Conservation (phyloP, 2,113 vertebrate genomes). For the Platichthys flesus region DNA sequence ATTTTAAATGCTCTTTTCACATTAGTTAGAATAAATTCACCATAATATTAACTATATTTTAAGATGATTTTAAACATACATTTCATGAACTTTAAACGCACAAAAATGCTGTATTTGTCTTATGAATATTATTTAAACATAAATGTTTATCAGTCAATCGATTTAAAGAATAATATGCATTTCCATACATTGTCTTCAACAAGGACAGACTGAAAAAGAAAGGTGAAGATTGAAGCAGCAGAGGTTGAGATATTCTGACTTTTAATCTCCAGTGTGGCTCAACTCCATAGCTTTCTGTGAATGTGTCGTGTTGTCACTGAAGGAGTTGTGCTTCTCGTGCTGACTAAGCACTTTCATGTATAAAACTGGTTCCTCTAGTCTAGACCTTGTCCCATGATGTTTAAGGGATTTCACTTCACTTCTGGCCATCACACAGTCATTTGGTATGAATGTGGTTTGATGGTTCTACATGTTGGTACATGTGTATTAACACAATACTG, state of each 20-base stretch:
- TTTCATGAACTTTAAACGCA: conserved; percentile 10
- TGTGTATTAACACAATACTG: background rate
- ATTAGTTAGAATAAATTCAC: background rate
- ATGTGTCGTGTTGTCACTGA: background rate
- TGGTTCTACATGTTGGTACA: background rate
- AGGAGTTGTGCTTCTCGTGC: background rate
- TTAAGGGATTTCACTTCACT: too few species aligned
- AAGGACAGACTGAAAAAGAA: background rate
- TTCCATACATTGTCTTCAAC: too few species aligned
- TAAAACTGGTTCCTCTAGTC: too few species aligned
- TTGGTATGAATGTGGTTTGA: too few species aligned
- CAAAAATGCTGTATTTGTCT: conserved; percentile 21
- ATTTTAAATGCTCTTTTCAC: background rate
- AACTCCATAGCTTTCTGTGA: background rate
- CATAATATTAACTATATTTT: conserved; percentile 24
- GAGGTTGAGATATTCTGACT: background rate
- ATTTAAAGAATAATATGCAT: too few species aligned
- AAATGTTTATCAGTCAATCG: background rate
- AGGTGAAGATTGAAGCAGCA: too few species aligned
- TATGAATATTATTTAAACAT: background rate
- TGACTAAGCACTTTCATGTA: too few species aligned
- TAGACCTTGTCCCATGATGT: too few species aligned
- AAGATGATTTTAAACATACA: conserved; percentile 4
- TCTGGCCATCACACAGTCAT: too few species aligned
- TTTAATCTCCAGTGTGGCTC: background rate